These are phyloP conservation scores for Tachyglossus aculeatus DNA, from an alignment of 2,797 vertebrate species.

Conservation along the genomic window DNA sequence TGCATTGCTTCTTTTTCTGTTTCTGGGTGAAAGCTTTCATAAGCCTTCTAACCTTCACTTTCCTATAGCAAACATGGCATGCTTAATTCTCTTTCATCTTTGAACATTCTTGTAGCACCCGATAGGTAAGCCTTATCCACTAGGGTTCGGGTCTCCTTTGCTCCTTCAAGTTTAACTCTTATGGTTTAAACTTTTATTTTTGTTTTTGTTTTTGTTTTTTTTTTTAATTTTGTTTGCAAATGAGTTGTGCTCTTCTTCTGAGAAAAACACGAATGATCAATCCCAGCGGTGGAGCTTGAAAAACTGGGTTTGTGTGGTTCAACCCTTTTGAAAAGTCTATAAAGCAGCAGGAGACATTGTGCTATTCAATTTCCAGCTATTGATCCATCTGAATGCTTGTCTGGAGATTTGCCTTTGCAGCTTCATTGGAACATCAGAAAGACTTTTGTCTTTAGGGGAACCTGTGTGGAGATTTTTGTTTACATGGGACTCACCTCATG, in stretches of 20 bases:
- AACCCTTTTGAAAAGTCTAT: constrained; percentile 73
- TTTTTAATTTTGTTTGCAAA: no score
- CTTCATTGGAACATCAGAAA: constrained; percentile 66
- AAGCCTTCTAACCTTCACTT: background rate
- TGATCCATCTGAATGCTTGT: constrained; percentile 67
- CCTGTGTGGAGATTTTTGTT: constrained; percentile 32
- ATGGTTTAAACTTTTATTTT: constrained; percentile 1
- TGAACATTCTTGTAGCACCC: background rate
- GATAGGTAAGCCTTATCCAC: no score
- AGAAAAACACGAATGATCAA: constrained; percentile 53
- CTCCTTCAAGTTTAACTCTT: constrained; percentile 3
- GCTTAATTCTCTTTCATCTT: background rate
- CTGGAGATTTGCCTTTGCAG: constrained; percentile 65
- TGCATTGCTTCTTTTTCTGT: background rate
- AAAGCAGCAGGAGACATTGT: constrained; percentile 66
- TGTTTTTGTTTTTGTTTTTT: constrained; percentile 12
- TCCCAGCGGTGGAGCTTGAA: constrained; percentile 62
- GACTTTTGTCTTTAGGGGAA: constrained; percentile 51
- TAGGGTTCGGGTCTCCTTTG: constrained; percentile 12
- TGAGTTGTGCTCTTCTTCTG: constrained; percentile 35
- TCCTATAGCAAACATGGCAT: background rate
- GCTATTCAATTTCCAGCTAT: constrained; percentile 73
- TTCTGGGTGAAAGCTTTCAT: no score
- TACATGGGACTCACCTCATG: constrained; percentile 29
- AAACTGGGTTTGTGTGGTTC: constrained; percentile 58